Base-by-base conservation (phyloP, 2,888 invertebrate genomes). In the Andrena flavipes region DNA sequence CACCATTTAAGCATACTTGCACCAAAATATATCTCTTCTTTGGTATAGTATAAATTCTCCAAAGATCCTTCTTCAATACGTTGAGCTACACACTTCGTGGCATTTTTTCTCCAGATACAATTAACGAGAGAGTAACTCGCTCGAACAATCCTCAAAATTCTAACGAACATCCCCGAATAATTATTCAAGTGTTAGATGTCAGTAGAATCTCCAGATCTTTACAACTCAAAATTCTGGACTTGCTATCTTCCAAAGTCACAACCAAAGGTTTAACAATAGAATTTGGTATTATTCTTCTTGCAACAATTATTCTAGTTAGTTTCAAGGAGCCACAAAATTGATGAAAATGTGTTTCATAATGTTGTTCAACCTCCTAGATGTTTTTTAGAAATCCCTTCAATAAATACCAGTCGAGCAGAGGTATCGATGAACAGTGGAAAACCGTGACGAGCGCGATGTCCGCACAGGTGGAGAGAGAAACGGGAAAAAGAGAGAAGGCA, bases 401-500 rank as follows among this genome's bases (percentile, higher is more conserved):
- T 20, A 35, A 65, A 65, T 70, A 59, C 79, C 20, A 35, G 49
- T 42, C 60, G 64, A 42, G 69, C 76, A 16, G 65, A 33, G 77
- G 68, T 73, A 80, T 80, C 69, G 80, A 78, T 80, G 69, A 65
- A 78, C 75, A 59, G 71, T 48, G 54, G 68, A 80, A 26, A 26
- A 54, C 67, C 80, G 60, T 48, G 35, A 42, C 73, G 64, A 60
- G 62, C 54, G 20, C n/a, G 59, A 64, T 64, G 51, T 42, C 54
- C 60, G 73, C 51, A 42, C 74, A 80, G 77, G 78, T 69, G 80
- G 79, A 82, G 86, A 83, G 84, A 84, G 83, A 81, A 73, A 86
- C 64, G 68, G 76, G 67, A 71, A 76, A 77, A 83, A 84, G 77
- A 73, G 84, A 72, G 62, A 73, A 71, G 69, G 54, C 64, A 78